Percentiles rank a stretch among this genome's conserved stretches.
phyloP scores from a whole-genome alignment of 30 jellyfish, hydroid and myxozoan species.

The Turritopsis dohrnii region DNA sequence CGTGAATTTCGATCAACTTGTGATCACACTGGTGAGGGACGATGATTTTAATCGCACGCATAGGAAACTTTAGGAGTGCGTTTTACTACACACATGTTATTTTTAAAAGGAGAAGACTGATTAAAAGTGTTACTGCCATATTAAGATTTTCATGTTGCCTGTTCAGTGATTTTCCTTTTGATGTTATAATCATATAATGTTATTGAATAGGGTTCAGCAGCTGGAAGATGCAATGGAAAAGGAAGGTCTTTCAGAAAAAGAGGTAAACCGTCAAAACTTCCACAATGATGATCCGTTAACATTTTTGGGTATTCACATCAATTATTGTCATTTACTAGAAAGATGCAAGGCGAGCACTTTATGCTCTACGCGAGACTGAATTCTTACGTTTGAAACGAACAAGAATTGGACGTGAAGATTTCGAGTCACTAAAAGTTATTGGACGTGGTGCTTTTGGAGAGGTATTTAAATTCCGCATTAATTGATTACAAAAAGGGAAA shows the following conservation, averaged over 20 bases:
- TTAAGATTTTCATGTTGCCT: too few species aligned
- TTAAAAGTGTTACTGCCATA: too few species aligned
- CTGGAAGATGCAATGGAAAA: slow-evolving; percentile 93
- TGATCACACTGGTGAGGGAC: too few species aligned
- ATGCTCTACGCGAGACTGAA: slow-evolving; percentile 94
- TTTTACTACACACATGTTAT: too few species aligned
- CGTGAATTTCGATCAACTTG: too few species aligned
- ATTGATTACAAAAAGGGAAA: neutral
- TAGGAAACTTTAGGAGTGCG: too few species aligned
- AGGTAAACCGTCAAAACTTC: too few species aligned
- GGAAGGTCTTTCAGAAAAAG: slow-evolving; percentile 94
- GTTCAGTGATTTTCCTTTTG: neutral
- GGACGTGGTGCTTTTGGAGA: slow-evolving; percentile 99
- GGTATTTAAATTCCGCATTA: slow-evolving; percentile 32
- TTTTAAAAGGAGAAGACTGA: too few species aligned
- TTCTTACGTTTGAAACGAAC: slow-evolving; percentile 89
- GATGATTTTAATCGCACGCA: too few species aligned
- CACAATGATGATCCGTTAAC: neutral
- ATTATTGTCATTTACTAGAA: slow-evolving; percentile 33
- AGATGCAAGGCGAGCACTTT: slow-evolving; percentile 81
- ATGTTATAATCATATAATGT: neutral
- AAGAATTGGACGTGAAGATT: slow-evolving; percentile 92
- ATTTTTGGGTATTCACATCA: neutral
- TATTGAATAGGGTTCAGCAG: slow-evolving; percentile 68
- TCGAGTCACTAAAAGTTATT: slow-evolving; percentile 89